A percentile compares a stretch with the other conserved stretches of the same genome.
phyloP scores from a whole-genome alignment of 1,140 invertebrate species.

The Sycophila sp. region DNA sequence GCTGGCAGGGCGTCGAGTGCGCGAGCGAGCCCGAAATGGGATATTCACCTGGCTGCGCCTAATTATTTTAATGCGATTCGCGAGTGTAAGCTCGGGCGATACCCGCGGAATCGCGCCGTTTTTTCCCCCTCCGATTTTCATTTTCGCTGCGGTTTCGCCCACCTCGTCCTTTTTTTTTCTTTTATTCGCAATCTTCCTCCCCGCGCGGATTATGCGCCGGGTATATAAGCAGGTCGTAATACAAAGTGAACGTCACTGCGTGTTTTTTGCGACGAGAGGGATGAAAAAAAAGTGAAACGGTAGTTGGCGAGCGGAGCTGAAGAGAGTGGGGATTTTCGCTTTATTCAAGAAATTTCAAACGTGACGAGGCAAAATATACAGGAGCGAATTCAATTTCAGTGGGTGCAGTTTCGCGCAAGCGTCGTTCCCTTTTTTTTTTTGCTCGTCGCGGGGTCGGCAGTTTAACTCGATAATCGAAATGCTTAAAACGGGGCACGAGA shows the following conservation, averaged over 20 bases:
- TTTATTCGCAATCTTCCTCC: conserved; percentile 28
- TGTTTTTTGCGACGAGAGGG: not conserved
- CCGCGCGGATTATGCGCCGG: too few species aligned
- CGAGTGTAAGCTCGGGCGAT: conserved; percentile 7
- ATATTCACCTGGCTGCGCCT: conserved; percentile 49
- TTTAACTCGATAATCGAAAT: conserved; percentile 11
- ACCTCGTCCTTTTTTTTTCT: conserved; percentile 45
- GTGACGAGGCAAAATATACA: conserved; percentile 29
- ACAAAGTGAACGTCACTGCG: not conserved
- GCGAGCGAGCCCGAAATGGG: conserved; percentile 29
- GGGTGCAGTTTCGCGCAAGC: not conserved
- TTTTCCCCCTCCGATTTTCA: too few species aligned
- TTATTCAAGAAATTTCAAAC: conserved; percentile 37
- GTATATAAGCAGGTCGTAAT: too few species aligned
- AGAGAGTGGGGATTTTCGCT: conserved; percentile 37
- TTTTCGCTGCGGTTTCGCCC: too few species aligned
- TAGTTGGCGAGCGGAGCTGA: conserved; percentile 37
- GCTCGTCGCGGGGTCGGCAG: not conserved
- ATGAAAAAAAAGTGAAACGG: not conserved
- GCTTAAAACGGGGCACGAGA: not conserved
- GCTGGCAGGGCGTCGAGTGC: too few species aligned
- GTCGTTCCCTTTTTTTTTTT: not conserved
- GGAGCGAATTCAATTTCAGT: conserved; percentile 11
- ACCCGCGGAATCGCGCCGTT: not conserved
- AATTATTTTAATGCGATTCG: conserved; percentile 57